These are phyloP conservation scores for Pandion haliaetus DNA, from an alignment of 2,113 vertebrate species.

Conservation along the genomic window DNA sequence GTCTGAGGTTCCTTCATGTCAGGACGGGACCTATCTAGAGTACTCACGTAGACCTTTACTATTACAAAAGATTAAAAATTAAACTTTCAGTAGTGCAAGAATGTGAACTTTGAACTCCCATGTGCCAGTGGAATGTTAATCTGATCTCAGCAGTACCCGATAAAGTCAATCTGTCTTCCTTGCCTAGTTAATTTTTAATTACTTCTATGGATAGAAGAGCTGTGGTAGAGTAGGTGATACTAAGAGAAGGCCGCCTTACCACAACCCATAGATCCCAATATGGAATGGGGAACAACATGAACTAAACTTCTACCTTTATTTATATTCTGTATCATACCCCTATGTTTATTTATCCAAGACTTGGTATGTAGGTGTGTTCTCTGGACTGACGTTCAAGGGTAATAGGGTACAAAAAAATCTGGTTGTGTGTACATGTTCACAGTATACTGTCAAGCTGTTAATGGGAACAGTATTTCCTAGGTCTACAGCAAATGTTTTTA, in stretches of 20 bases:
- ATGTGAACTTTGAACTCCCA: conserved; percentile 13
- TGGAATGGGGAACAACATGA: background rate
- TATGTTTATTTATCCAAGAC: background rate
- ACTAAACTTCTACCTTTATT: background rate
- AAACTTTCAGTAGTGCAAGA: conserved; percentile 5
- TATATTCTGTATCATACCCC: background rate
- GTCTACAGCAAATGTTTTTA: background rate
- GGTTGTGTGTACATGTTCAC: background rate
- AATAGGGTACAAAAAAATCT: background rate
- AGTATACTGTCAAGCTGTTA: background rate
- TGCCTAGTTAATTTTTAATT: conserved; percentile 47
- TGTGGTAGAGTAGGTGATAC: background rate
- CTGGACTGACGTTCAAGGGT: background rate
- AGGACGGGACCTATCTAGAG: background rate
- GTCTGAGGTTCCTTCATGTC: background rate
- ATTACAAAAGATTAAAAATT: conserved; percentile 51
- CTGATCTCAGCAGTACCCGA: background rate
- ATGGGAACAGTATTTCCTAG: background rate
- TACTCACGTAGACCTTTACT: background rate
- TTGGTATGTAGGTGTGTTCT: background rate
- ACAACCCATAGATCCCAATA: background rate
- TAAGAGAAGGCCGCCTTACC: background rate
- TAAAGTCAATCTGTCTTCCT: conserved; percentile 44
- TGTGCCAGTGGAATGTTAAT: background rate
- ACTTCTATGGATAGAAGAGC: background rate